Conservation (phyloP, 1,140 invertebrate genomes). For the Bombus turneri region DNA sequence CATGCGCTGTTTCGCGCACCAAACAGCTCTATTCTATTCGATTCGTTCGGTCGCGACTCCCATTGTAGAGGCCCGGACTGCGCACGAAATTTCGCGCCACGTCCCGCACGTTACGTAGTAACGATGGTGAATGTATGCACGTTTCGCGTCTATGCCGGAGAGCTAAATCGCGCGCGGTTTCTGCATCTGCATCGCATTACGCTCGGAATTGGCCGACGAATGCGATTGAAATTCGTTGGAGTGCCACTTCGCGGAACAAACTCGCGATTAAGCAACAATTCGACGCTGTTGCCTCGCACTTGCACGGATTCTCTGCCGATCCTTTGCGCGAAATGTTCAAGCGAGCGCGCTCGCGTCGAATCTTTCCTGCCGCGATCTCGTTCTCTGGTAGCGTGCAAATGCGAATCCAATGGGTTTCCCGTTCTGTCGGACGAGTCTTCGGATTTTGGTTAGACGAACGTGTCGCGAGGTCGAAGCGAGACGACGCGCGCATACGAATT, state of each 20-base stretch:
- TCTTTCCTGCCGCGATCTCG: no score
- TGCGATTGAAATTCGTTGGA: slow-evolving; percentile 51
- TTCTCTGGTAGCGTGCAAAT: no score
- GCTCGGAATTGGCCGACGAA: slow-evolving; percentile 15
- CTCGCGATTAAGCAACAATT: slow-evolving; percentile 55
- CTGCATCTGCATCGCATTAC: slow-evolving; percentile 55
- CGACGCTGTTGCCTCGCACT: neutral
- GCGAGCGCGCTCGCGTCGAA: no score
- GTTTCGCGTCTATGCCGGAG: slow-evolving; percentile 45
- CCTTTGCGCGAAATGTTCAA: neutral
- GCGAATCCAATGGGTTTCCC: neutral
- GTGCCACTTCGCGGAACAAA: slow-evolving; percentile 8
- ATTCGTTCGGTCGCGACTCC: slow-evolving; percentile 66
- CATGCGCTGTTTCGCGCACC: slow-evolving; percentile 55
- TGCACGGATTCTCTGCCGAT: neutral
- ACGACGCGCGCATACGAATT: slow-evolving; percentile 4
- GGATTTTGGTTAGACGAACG: slow-evolving; percentile 4
- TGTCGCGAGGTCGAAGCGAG: neutral
- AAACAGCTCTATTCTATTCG: slow-evolving; percentile 68
- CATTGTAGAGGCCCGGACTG: slow-evolving; percentile 68
- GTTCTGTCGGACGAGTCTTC: neutral
- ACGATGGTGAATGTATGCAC: neutral
- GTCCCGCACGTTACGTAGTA: neutral
- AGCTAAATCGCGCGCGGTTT: slow-evolving; percentile 67
- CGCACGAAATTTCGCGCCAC: slow-evolving; percentile 70